Base-by-base conservation (phyloP, 2,113 vertebrate species). In the Callopanchax toddi region DNA sequence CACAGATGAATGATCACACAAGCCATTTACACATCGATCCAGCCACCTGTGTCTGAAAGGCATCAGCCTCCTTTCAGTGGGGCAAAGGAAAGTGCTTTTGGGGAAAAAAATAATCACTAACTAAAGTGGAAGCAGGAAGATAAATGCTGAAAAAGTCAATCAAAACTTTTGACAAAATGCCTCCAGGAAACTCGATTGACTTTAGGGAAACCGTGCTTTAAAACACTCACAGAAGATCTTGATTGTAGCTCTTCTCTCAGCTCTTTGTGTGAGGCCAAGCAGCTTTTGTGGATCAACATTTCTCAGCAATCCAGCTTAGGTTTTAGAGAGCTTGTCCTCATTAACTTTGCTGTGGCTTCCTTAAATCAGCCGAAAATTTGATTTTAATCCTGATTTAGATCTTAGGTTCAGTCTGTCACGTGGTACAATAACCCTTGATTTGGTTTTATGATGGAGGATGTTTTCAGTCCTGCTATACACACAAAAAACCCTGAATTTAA, bases 21-120 rank as follows among this genome's bases (percentile, higher is more conserved):
- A 40, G 74, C 57, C 76, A 72, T 84, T 83, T 74, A 71, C 61
- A 34, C 65, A 42, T 77, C 69, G 57, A 76, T 75, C 57, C 65
- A 82, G 66, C 79, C 86, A 88, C 81, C 77, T 81, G 83, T 81
- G 79, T 68, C 50, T 82, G 79, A 88, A 86, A 86, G 74, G 74
- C 81, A 61, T 53, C 51, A 2, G 22, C 54, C 68, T 74, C 59
- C 61, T 73, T 72, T 86, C 74, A 77, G 39, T 2, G 1, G 29
- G 44, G 40, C 11, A 32, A 74, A 78, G 53, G 16, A 63, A 83
- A 74, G 65, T 60, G 39, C 12, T 72, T 75, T 71, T 44, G 17
- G 22, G 50, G 29, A 7, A 43, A 48, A 26, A 26, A 17, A 71
- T 79, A 65, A 73, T 53, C 55, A 36, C 25, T 10, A 26, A 52